phyloP scores from a whole-genome alignment of 2,113 vertebrate species.

The Pterocles orientalis region DNA sequence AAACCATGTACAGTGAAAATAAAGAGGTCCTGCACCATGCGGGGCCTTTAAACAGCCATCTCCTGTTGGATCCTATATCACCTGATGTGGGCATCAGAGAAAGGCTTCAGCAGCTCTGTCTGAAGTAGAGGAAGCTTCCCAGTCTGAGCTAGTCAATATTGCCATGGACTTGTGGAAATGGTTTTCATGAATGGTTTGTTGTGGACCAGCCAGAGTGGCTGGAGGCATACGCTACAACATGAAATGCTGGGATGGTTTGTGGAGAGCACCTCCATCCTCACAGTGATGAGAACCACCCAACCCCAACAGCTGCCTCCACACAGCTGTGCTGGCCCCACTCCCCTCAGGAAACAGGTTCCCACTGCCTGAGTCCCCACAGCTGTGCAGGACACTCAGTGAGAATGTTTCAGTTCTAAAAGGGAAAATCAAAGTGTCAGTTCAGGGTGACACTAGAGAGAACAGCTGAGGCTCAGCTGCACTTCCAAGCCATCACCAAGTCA shows the following conservation, averaged over 20 bases:
- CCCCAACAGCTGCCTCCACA: background rate
- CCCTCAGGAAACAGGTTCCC: background rate
- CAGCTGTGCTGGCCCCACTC: slow-evolving; percentile 23
- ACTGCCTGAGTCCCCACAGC: background rate
- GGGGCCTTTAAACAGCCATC: background rate
- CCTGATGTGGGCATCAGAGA: background rate
- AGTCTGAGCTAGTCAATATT: background rate
- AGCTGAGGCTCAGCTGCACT: slow-evolving; percentile 28
- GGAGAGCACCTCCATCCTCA: background rate
- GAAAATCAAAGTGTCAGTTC: background rate
- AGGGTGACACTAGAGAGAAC: background rate
- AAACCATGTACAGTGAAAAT: background rate
- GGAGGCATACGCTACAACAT: background rate
- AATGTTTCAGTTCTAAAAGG: background rate
- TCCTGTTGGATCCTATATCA: accelerated
- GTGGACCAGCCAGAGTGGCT: background rate
- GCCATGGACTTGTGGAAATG: background rate
- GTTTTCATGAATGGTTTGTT: background rate
- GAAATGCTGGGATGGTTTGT: background rate
- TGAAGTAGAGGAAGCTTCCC: background rate
- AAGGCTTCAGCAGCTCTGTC: background rate
- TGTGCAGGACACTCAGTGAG: background rate
- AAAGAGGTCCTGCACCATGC: background rate
- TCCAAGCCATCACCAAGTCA: background rate
- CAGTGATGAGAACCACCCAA: background rate